phyloP scores from a whole-genome alignment of 2,113 vertebrate species.

The Aphelocoma coerulescens region DNA sequence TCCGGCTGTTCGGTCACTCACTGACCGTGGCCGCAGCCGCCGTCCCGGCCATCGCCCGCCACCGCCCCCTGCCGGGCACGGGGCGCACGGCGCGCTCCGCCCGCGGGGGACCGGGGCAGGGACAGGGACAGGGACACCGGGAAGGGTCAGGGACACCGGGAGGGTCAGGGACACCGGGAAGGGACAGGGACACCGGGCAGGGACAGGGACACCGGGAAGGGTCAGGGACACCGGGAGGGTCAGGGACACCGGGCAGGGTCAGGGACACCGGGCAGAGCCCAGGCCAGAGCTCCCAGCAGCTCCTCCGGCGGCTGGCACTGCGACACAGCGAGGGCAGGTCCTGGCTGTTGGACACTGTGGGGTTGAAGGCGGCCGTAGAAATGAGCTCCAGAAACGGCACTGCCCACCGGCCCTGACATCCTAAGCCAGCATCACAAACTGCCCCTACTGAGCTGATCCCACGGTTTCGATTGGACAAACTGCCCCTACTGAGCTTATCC shows the following conservation, averaged over 20 bases:
- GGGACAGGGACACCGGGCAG: background rate
- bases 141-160: background rate
- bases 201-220: background rate
- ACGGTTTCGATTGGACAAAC: background rate
- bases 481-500: no score
- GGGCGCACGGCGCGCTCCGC: background rate
- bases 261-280: background rate
- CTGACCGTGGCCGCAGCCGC: background rate
- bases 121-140: background rate
- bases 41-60: background rate
- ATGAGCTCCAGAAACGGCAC: rapidly evolving
- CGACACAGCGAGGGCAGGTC: background rate
- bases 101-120: background rate
- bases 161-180: background rate
- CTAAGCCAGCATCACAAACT: background rate
- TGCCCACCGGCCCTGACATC: background rate
- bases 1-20: background rate
- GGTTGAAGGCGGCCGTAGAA: rapidly evolving
- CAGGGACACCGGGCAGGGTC: no score
- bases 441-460: background rate
- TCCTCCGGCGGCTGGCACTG: background rate
- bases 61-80: background rate
- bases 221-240: background rate
- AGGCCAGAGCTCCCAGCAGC: background rate
- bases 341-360: rapidly evolving